Evolutionary conservation across 2,113 vertebrate species (phyloP).

Genomic region (Aegotheles bennettii): DNA sequence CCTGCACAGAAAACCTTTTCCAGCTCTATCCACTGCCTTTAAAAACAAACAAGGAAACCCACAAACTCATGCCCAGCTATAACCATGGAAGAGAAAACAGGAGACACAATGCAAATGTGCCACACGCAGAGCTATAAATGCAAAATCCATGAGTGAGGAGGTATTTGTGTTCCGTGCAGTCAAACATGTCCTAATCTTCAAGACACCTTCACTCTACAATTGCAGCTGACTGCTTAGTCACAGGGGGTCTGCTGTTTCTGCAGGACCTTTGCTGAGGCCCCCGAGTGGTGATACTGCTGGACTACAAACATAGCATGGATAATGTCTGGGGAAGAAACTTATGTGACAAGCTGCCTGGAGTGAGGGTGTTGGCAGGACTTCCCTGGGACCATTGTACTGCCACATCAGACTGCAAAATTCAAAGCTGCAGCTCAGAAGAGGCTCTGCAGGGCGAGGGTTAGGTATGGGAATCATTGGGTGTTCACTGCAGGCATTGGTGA

Average conservation of each 20-base stretch:
- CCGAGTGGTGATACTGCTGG: background rate
- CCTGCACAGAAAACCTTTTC: background rate
- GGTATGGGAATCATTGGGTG: background rate
- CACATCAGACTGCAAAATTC: background rate
- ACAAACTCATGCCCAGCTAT: conserved; percentile 2
- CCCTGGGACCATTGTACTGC: background rate
- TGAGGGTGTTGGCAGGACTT: background rate
- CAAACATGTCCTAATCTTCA: background rate
- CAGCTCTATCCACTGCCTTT: background rate
- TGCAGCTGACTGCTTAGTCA: background rate
- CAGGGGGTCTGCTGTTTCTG: background rate
- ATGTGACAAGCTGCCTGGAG: background rate
- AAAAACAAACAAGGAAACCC: conserved; percentile 46
- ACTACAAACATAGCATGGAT: background rate
- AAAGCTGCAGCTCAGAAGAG: background rate
- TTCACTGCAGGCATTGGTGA: background rate
- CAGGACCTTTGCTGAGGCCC: background rate
- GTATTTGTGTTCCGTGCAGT: background rate
- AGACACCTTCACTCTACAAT: background rate
- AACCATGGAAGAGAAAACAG: conserved; percentile 4
- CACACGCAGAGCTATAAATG: background rate
- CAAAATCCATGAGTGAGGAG: background rate
- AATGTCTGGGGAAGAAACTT: background rate
- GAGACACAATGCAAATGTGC: conserved; percentile 22
- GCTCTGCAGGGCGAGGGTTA: background rate